phyloP scores from a whole-genome alignment of 1,140 invertebrate genomes.

The Neodiprion virginianus region DNA sequence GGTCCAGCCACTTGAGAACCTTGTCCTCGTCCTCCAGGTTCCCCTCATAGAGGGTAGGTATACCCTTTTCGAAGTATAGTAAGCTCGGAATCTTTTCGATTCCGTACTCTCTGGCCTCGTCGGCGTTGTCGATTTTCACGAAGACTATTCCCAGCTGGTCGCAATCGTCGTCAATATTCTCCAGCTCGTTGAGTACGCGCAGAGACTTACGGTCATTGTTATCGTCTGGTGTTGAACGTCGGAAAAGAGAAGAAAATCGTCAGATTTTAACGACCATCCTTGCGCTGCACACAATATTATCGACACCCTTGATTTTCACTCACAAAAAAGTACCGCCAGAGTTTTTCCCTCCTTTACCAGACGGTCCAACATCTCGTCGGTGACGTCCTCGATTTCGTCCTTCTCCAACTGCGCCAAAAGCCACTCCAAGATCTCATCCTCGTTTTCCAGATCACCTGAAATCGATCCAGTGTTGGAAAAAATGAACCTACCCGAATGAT shows the following conservation, averaged over 20 bases:
- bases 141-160: constrained; percentile 86
- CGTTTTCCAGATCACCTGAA: constrained; percentile 85
- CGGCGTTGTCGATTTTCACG: constrained; percentile 91
- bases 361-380: constrained; percentile 91
- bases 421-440: constrained; percentile 91
- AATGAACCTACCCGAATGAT: too few species aligned
- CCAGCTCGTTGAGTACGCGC: constrained; percentile 85
- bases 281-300: neutral
- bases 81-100: constrained; percentile 86
- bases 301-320: constrained; percentile 52
- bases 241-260: constrained; percentile 8
- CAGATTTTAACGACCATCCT: neutral
- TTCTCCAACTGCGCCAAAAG: constrained; percentile 84
- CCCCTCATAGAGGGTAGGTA: constrained; percentile 87
- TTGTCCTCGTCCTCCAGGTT: constrained; percentile 92
- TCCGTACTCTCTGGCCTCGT: constrained; percentile 89
- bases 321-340: constrained; percentile 92
- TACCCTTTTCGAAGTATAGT: constrained; percentile 91
- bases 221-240: constrained; percentile 70
- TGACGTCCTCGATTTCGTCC: constrained; percentile 95
- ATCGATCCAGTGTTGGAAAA: neutral
- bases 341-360: constrained; percentile 88
- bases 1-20: constrained; percentile 85
- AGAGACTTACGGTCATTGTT: constrained; percentile 89
- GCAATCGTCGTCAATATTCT: constrained; percentile 95